These are phyloP conservation scores for Gandaritis pyraliata DNA, from an alignment of 2,888 invertebrate species.

Conservation along the genomic window DNA sequence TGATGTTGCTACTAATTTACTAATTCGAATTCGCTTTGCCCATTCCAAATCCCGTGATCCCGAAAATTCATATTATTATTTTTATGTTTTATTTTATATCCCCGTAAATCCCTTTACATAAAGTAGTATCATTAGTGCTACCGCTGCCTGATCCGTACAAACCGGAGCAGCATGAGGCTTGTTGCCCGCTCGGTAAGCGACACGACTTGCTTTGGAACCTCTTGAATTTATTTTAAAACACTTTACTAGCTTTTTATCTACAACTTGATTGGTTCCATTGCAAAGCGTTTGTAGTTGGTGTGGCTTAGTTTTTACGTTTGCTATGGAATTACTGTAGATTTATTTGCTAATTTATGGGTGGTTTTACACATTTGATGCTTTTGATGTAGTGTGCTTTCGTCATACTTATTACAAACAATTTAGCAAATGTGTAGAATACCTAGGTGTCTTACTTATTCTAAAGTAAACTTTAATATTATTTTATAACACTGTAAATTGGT, in stretches of 20 bases:
- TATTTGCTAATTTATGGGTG: conserved; percentile 41
- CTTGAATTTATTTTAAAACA: conserved; percentile 29
- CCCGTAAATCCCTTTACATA: conserved; percentile 68
- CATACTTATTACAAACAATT: conserved; percentile 17
- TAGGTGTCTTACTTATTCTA: conserved; percentile 44
- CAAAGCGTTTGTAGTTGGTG: conserved; percentile 66
- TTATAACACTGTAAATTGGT: conserved; percentile 43
- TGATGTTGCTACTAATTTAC: conserved; percentile 82
- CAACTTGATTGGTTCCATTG: conserved; percentile 58
- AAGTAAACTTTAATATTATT: conserved; percentile 34
- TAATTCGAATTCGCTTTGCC: conserved; percentile 83
- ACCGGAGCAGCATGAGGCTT: conserved; percentile 95
- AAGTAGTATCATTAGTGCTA: conserved; percentile 89
- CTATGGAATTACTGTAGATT: conserved; percentile 43
- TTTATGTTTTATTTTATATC: conserved; percentile 74
- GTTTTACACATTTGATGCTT: conserved; percentile 55
- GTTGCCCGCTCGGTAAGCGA: conserved; percentile 93
- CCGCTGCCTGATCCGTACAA: conserved; percentile 94
- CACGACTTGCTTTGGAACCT: conserved; percentile 59
- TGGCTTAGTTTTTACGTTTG: conserved; percentile 69
- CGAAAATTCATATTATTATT: conserved; percentile 64
- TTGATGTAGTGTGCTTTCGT: conserved; percentile 48
- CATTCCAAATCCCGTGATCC: conserved; percentile 68
- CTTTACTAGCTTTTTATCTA: conserved; percentile 31
- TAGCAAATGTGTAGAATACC: conserved; percentile 62